Conservation (phyloP, 1,140 invertebrate species). For the Penaeus japonicus region DNA sequence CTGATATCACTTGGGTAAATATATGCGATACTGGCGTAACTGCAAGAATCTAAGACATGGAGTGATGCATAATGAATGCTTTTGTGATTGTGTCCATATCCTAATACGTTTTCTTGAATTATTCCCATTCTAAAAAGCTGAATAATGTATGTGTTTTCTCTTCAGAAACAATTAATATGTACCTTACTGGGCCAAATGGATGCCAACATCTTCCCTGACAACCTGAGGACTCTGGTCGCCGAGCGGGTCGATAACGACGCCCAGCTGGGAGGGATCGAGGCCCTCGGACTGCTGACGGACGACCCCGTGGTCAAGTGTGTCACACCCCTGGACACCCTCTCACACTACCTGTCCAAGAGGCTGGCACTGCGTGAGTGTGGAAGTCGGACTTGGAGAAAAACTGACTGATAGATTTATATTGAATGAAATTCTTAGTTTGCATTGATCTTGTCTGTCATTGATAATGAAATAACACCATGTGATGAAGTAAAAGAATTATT, state of each 20-base stretch:
- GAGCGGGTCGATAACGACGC: constrained; percentile 79
- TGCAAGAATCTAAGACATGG: constrained; percentile 62
- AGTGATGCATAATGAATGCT: too few relatives aligned
- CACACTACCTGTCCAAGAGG: constrained; percentile 72
- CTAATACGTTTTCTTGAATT: too few relatives aligned
- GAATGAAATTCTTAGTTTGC: neutral
- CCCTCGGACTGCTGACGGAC: constrained; percentile 87
- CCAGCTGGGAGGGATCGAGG: constrained; percentile 78
- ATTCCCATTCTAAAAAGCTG: neutral
- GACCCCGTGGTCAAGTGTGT: constrained; percentile 80
- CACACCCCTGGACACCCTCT: constrained; percentile 91
- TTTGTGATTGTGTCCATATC: too few relatives aligned
- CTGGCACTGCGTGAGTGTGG: constrained; percentile 76
- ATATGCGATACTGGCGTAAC: neutral
- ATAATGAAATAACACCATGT: too few relatives aligned
- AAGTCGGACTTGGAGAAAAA: neutral
- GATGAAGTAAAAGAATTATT: too few relatives aligned
- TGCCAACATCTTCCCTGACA: constrained; percentile 90
- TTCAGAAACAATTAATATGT: constrained; percentile 79
- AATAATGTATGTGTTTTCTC: constrained; percentile 58
- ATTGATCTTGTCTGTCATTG: too few relatives aligned
- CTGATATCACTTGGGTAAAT: constrained; percentile 90
- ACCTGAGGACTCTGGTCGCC: constrained; percentile 80
- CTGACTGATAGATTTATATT: neutral
- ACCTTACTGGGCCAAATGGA: constrained; percentile 84